Percentiles rank a stretch among this genome's conserved stretches.
Evolutionary conservation across 1,140 invertebrate genomes (phyloP).

Genomic region (Tetragonula clypearis): DNA sequence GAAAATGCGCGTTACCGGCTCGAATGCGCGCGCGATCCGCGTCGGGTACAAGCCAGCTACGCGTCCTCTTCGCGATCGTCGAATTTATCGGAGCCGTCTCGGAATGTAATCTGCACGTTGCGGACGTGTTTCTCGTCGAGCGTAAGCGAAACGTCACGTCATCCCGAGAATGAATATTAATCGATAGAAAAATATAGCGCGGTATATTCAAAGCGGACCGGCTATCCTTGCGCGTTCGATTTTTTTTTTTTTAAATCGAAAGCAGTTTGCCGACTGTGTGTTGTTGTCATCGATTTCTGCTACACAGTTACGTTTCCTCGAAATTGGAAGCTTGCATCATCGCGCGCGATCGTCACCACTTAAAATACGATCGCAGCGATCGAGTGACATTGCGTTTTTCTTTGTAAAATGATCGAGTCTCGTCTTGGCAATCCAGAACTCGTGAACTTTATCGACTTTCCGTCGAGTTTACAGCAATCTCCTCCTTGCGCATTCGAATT

Average conservation of each 20-base stretch:
- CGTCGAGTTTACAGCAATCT: too few relatives aligned
- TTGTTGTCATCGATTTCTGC: not conserved
- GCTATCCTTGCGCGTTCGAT: not conserved
- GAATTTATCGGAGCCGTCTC: not conserved
- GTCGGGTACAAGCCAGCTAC: too few relatives aligned
- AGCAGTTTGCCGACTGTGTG: not conserved
- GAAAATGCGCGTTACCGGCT: conserved; percentile 41
- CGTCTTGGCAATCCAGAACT: too few relatives aligned
- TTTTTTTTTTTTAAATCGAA: not conserved
- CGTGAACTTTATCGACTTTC: too few relatives aligned
- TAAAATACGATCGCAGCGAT: not conserved
- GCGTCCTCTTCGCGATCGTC: not conserved
- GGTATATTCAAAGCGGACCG: not conserved
- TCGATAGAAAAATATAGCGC: not conserved
- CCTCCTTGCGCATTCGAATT: too few relatives aligned
- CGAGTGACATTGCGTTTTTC: too few relatives aligned
- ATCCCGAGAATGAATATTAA: conserved; percentile 22
- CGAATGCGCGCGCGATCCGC: conserved; percentile 4
- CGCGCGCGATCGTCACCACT: not conserved
- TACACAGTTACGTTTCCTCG: not conserved
- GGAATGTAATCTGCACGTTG: not conserved
- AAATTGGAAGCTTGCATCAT: not conserved
- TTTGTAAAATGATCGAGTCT: too few relatives aligned
- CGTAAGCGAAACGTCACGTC: not conserved
- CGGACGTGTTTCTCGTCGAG: not conserved